Evolutionary conservation across 2,888 invertebrate species (phyloP).

Genomic region (Mallateleia sp.): DNA sequence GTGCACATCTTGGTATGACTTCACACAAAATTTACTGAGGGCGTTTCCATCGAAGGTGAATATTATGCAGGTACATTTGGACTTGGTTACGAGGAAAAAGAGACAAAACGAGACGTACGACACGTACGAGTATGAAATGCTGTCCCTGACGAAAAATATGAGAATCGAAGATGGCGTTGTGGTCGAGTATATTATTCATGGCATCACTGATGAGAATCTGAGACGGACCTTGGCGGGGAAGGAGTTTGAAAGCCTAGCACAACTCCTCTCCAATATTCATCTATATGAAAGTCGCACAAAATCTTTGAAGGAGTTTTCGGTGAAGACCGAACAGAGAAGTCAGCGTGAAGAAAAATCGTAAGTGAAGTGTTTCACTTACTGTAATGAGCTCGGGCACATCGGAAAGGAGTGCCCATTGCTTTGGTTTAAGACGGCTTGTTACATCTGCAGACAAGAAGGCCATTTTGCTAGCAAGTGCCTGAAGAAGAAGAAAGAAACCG

Average conservation of each 20-base stretch:
- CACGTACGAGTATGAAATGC: neutral
- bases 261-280: neutral
- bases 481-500: neutral
- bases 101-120: slow-evolving; percentile 2
- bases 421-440: too few relatives aligned
- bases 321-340: neutral
- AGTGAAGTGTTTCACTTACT: neutral
- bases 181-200: slow-evolving; percentile 32
- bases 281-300: slow-evolving; percentile 16
- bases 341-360: neutral
- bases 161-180: neutral
- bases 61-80: neutral
- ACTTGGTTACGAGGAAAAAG: neutral
- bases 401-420: too few relatives aligned
- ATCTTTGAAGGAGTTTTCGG: neutral
- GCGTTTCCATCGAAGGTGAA: neutral
- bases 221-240: neutral
- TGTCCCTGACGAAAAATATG: neutral
- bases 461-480: slow-evolving; percentile 20
- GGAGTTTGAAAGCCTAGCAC: neutral
- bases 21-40: neutral
- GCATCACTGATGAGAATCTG: slow-evolving; percentile 2
- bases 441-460: slow-evolving; percentile 9
- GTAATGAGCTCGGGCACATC: neutral
- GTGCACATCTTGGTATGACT: too few relatives aligned